A percentile compares a stretch with the other conserved stretches of the same genome.
phyloP scores from a whole-genome alignment of 2,797 vertebrate species.

The Xenopus petersii region DNA sequence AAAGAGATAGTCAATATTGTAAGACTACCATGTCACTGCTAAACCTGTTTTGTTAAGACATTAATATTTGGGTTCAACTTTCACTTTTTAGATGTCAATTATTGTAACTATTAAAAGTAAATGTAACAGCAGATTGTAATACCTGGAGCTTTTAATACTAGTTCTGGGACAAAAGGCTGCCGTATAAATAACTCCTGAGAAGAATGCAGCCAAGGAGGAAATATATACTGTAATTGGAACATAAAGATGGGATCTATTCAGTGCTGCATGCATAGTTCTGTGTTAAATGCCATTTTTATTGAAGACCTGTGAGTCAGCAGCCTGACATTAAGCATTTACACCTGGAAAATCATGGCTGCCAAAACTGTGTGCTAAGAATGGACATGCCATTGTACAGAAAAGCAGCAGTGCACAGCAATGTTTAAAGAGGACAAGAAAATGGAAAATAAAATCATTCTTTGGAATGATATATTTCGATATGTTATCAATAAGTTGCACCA shows the following conservation, averaged over 20 bases:
- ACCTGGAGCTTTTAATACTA: slow-evolving; percentile 2
- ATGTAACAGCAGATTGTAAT: no score
- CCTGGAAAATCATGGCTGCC: slow-evolving; percentile 34
- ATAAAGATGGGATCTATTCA: slow-evolving; percentile 16
- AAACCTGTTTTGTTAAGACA: no score
- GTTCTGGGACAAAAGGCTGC: slow-evolving; percentile 2
- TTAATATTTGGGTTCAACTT: no score
- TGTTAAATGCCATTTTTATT: slow-evolving; percentile 39
- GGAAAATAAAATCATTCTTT: no score
- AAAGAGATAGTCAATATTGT: no score
- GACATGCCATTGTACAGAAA: slow-evolving; percentile 37
- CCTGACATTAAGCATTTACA: slow-evolving; percentile 54
- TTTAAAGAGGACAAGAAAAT: not conserved
- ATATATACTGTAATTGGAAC: not conserved
- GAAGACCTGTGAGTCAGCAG: slow-evolving; percentile 55
- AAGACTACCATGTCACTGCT: no score
- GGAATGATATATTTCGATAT: no score
- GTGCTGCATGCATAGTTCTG: slow-evolving; percentile 7
- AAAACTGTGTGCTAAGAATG: slow-evolving; percentile 48
- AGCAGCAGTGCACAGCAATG: slow-evolving; percentile 6
- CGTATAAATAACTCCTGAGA: slow-evolving; percentile 27
- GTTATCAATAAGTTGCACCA: no score
- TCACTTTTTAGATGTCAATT: no score
- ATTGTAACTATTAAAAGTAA: no score
- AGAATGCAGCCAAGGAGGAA: slow-evolving; percentile 4